Conservation (phyloP, 2,888 invertebrate species). For the Epinotia nisella region DNA sequence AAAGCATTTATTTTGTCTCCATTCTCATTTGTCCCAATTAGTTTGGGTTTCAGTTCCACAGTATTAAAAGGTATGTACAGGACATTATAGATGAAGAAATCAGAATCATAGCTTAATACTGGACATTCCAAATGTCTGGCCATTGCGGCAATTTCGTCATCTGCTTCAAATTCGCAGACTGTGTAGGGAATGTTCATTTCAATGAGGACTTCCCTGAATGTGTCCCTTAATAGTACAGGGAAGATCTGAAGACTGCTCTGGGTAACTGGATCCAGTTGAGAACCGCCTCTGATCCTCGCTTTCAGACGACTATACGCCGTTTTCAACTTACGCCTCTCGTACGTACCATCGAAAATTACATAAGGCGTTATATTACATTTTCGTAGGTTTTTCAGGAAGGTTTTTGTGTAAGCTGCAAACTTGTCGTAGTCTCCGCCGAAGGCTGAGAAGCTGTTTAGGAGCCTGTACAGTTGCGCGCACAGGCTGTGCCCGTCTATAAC, state of each 20-base stretch:
- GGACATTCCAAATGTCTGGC: constrained; percentile 92
- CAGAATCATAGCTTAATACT: constrained; percentile 96
- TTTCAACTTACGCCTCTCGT: constrained; percentile 88
- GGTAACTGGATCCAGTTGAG: constrained; percentile 82
- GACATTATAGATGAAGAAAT: constrained; percentile 95
- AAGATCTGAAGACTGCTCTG: constrained; percentile 86
- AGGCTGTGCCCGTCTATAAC: constrained; percentile 93
- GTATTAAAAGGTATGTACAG: constrained; percentile 91
- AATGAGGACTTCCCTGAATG: constrained; percentile 88
- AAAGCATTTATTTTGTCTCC: constrained; percentile 72
- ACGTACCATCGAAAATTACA: constrained; percentile 92
- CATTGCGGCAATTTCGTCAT: constrained; percentile 93
- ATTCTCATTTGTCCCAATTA: constrained; percentile 54
- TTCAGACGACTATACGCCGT: constrained; percentile 86
- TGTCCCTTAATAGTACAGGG: constrained; percentile 89
- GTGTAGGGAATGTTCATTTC: constrained; percentile 88
- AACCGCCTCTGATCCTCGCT: constrained; percentile 85
- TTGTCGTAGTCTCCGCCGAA: constrained; percentile 95
- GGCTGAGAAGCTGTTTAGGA: constrained; percentile 86
- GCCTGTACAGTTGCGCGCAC: constrained; percentile 88
- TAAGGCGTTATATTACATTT: constrained; percentile 89
- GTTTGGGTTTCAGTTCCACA: constrained; percentile 80
- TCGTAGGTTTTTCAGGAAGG: constrained; percentile 88
- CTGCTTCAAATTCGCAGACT: constrained; percentile 95
- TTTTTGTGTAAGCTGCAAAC: constrained; percentile 86